Evolutionary conservation across 2,888 invertebrate genomes (phyloP).

Genomic region (Sinotaia quadrata): DNA sequence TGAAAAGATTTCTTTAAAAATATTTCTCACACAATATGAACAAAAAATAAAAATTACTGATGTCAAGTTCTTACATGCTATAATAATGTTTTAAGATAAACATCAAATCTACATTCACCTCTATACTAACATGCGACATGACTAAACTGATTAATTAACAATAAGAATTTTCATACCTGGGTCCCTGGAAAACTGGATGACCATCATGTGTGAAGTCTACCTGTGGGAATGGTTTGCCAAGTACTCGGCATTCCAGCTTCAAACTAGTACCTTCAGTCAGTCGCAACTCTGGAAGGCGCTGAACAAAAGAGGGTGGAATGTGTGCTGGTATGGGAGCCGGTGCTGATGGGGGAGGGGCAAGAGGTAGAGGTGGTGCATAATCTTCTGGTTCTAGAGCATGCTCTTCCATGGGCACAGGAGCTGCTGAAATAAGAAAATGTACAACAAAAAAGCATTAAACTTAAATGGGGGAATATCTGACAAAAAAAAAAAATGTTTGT

Average conservation of each 20-base stretch:
- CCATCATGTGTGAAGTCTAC: constrained; percentile 68
- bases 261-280: constrained; percentile 71
- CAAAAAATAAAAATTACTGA: too few species aligned
- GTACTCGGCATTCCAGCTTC: constrained; percentile 67
- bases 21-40: background rate
- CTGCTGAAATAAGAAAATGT: constrained; percentile 20
- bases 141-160: too few species aligned
- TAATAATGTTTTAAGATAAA: too few species aligned
- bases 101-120: too few species aligned
- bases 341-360: constrained; percentile 16
- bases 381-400: constrained; percentile 25
- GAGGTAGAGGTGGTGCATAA: constrained; percentile 23
- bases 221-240: constrained; percentile 69
- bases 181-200: constrained; percentile 64
- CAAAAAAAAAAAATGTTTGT: too few species aligned
- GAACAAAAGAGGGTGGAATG: constrained; percentile 58
- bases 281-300: constrained; percentile 60
- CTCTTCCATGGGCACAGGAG: constrained; percentile 26
- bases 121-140: too few species aligned
- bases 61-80: too few species aligned
- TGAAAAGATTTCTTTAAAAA: background rate
- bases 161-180: constrained; percentile 64
- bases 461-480: too few species aligned
- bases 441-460: background rate
- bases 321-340: constrained; percentile 48